Conservation (phyloP, 2,113 vertebrate species). For the cattle (Bos taurus) region ARS-UCD2.0 NC_037329.1:72322501-72323000, state of each 20-base stretch:
- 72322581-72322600: neutral
- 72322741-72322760: constrained; percentile 4
- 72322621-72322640: neutral
- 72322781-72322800: constrained; percentile 40
- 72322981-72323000: constrained; percentile 33
- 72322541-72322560: neutral
- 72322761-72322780: constrained; percentile 31
- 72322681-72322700: neutral
- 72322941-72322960: constrained; percentile 64
- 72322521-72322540: neutral
- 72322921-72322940: constrained; percentile 53
- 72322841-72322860: constrained; percentile 70
- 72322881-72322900: constrained; percentile 66
- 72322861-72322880: constrained; percentile 74
- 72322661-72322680: neutral
- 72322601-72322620: neutral
- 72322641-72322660: neutral
- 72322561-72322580: neutral
- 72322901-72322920: constrained; percentile 65
- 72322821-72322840: constrained; percentile 71
- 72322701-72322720: neutral
- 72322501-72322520: neutral
- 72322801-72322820: constrained; percentile 62
- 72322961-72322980: constrained; percentile 54
- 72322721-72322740: neutral